Percentiles rank a stretch among this genome's conserved stretches.
These are phyloP conservation scores for Loris lydekkerianus DNA, from an alignment of 2,797 vertebrate species.

Conservation along the genomic window DNA sequence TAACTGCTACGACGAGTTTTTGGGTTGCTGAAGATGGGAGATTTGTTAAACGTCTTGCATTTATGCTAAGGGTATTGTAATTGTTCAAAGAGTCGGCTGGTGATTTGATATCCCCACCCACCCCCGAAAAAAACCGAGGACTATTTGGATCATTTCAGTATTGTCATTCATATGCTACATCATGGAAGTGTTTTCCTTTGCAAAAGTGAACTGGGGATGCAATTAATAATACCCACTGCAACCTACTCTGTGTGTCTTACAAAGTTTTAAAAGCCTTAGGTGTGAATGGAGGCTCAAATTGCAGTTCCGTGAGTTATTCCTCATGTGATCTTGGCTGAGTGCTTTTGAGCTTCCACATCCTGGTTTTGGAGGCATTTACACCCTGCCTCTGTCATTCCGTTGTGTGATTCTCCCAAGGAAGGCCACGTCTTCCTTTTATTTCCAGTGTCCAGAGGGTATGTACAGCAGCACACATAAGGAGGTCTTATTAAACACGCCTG, in stretches of 20 bases:
- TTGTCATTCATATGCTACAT: not conserved
- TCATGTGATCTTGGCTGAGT: not conserved
- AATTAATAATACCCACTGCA: fast-evolving
- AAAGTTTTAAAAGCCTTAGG: too few relatives aligned
- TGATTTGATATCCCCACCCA: too few relatives aligned
- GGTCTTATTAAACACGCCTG: not conserved
- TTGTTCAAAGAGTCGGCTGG: not conserved
- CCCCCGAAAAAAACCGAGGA: not conserved
- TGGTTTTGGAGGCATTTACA: not conserved
- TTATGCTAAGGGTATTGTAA: not conserved
- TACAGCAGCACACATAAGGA: too few relatives aligned
- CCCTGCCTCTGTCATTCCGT: not conserved
- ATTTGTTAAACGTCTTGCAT: fast-evolving
- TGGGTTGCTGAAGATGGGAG: not conserved
- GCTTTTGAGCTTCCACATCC: not conserved
- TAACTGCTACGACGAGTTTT: too few relatives aligned
- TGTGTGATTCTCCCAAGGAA: not conserved
- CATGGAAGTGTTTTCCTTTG: too few relatives aligned
- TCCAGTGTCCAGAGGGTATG: not conserved
- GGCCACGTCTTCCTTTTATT: not conserved
- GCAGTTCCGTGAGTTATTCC: too few relatives aligned
- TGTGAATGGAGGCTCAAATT: not conserved
- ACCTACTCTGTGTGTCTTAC: not conserved
- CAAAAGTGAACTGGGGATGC: fast-evolving
- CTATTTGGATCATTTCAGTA: fast-evolving